Evolutionary conservation across 2,888 invertebrate genomes (phyloP).

Genomic region (Drosophila parthenogenetica): DNA sequence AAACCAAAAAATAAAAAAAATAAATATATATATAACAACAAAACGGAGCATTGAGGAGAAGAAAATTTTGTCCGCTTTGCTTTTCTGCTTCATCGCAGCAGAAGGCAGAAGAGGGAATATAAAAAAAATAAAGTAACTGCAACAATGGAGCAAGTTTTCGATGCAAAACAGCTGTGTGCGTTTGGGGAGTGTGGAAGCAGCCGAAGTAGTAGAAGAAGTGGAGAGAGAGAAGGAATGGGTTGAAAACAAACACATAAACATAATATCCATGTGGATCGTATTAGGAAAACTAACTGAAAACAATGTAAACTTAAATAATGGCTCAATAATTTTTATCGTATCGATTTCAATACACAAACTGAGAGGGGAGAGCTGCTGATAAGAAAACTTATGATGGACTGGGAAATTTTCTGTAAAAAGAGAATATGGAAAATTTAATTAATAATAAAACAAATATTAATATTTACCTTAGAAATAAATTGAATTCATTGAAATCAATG

Average conservation of each 20-base stretch:
- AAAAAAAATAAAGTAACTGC: conserved; percentile 24
- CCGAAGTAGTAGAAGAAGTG: not conserved
- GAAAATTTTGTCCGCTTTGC: conserved; percentile 26
- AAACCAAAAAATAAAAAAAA: conserved; percentile 56
- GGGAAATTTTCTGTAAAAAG: no score
- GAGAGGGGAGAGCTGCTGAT: not conserved
- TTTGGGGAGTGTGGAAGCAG: not conserved
- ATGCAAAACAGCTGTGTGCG: conserved; percentile 41
- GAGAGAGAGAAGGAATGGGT: not conserved
- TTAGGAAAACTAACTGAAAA: conserved; percentile 3
- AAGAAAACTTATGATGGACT: no score
- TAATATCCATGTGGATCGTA: conserved; percentile 2
- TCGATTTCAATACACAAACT: not conserved
- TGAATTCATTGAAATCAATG: no score
- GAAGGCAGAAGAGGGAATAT: conserved; percentile 8
- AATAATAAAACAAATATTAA: no score
- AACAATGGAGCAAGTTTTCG: conserved; percentile 41
- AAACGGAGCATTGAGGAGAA: conserved; percentile 41
- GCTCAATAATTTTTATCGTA: conserved; percentile 1
- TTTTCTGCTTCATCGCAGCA: conserved; percentile 23
- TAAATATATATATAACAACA: conserved; percentile 38
- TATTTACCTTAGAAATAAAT: no score
- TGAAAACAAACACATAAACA: not conserved
- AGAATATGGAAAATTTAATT: no score
- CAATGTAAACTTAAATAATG: conserved; percentile 6